Evolutionary conservation across 2,888 invertebrate species (phyloP).

Genomic region (Drosophila pseudotakahashii): DNA sequence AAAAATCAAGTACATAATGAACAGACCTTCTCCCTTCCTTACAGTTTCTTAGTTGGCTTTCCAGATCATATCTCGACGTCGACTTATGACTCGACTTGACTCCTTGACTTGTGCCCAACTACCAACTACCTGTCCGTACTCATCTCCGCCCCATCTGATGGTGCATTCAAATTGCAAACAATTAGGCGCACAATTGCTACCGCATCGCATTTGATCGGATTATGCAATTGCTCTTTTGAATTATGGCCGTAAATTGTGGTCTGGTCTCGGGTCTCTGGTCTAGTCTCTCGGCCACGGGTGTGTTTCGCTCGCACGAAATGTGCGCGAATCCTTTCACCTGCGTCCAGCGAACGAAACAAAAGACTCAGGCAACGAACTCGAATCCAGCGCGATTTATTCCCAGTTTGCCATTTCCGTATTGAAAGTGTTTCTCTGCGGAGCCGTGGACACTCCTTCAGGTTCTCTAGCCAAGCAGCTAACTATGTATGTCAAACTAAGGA

Average conservation of each 20-base stretch:
- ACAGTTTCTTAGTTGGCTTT: not conserved
- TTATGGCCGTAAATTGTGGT: conserved; percentile 62
- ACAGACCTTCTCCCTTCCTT: not conserved
- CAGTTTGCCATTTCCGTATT: conserved; percentile 59
- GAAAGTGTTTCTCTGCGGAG: conserved; percentile 54
- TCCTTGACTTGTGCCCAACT: conserved; percentile 14
- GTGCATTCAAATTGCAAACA: conserved; percentile 68
- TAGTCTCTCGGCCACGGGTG: conserved; percentile 57
- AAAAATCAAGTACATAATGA: too few relatives aligned
- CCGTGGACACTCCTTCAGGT: conserved; percentile 61
- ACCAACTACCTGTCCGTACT: conserved; percentile 3
- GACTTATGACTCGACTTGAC: conserved; percentile 2
- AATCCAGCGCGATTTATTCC: conserved; percentile 27
- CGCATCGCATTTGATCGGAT: conserved; percentile 57
- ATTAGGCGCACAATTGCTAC: conserved; percentile 66
- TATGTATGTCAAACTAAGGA: conserved; percentile 20
- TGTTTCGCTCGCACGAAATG: conserved; percentile 47
- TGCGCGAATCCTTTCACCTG: conserved; percentile 70
- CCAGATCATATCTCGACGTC: conserved; percentile 7
- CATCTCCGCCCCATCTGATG: conserved; percentile 23
- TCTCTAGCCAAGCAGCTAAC: conserved; percentile 57
- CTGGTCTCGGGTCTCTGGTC: conserved; percentile 20
- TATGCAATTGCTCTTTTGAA: conserved; percentile 64
- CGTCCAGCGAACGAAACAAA: conserved; percentile 58
- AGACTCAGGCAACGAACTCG: conserved; percentile 75